phyloP scores from a whole-genome alignment of 2,888 invertebrate species.

The Hydriomena furcata region DNA sequence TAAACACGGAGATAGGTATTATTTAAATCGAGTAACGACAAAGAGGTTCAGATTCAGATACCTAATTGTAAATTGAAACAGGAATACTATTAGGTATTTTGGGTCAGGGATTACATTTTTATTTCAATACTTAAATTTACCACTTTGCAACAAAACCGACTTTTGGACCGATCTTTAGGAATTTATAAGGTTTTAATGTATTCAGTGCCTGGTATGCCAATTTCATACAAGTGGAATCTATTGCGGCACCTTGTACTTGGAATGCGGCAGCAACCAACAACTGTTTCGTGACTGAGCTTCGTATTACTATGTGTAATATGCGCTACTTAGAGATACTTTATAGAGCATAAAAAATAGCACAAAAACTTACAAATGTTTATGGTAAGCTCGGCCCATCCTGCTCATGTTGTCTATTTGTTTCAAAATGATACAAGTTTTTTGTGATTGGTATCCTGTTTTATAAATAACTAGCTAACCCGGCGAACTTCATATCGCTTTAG shows the following conservation, averaged over 20 bases:
- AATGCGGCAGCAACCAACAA: slow-evolving; percentile 53
- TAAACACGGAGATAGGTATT: neutral
- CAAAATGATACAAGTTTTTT: no score
- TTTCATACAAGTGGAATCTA: slow-evolving; percentile 22
- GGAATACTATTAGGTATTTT: no score
- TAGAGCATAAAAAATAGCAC: slow-evolving; percentile 26
- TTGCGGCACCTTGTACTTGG: slow-evolving; percentile 38
- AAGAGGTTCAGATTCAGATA: neutral
- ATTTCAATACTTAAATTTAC: no score
- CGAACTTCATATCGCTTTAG: no score
- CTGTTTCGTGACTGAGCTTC: slow-evolving; percentile 45
- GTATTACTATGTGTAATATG: slow-evolving; percentile 25
- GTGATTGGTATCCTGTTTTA: no score
- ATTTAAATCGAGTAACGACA: slow-evolving; percentile 5
- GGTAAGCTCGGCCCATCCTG: slow-evolving; percentile 11
- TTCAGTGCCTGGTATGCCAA: slow-evolving; percentile 16
- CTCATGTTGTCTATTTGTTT: neutral
- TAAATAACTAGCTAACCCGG: no score
- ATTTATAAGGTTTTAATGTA: neutral
- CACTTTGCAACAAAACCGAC: no score
- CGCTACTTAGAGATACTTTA: slow-evolving; percentile 13
- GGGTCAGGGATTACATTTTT: no score
- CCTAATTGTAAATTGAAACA: no score
- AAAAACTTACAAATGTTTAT: slow-evolving; percentile 17
- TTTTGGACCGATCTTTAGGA: no score